Percentiles rank a stretch among this genome's conserved stretches.
Evolutionary conservation across 2,113 vertebrate genomes (phyloP).

Genomic region (Sander lucioperca): DNA sequence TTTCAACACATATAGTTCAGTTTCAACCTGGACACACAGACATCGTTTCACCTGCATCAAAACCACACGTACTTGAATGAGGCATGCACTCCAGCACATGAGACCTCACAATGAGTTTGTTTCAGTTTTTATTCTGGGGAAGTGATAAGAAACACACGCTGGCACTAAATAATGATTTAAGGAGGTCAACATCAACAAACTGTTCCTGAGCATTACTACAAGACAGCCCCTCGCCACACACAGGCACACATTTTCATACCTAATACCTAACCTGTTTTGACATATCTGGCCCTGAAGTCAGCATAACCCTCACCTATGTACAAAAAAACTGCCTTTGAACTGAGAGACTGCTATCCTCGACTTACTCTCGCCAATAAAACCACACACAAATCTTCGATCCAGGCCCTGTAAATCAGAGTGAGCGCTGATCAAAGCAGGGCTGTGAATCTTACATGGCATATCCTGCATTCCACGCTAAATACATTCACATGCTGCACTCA

Average conservation of each 20-base stretch:
- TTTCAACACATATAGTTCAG: background rate
- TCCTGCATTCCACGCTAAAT: conserved; percentile 83
- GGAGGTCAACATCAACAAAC: conserved; percentile 40
- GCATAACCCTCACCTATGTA: conserved; percentile 54
- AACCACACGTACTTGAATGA: background rate
- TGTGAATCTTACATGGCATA: conserved; percentile 81
- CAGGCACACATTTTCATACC: conserved; percentile 40
- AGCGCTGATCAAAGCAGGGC: conserved; percentile 79
- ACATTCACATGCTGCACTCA: conserved; percentile 81
- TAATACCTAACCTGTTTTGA: conserved; percentile 52
- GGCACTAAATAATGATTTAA: conserved; percentile 59
- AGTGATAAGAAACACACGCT: conserved; percentile 52
- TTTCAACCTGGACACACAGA: background rate
- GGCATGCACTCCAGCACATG: background rate
- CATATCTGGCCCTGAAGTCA: conserved; percentile 52
- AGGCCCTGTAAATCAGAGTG: conserved; percentile 77
- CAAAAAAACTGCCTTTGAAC: conserved; percentile 69
- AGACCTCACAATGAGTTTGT: conserved; percentile 47
- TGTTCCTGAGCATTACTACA: conserved; percentile 36
- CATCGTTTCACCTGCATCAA: background rate
- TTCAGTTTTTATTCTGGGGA: conserved; percentile 13
- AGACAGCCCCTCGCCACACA: conserved; percentile 38
- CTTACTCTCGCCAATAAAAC: conserved; percentile 71
- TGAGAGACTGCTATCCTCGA: conserved; percentile 39
- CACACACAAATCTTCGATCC: conserved; percentile 77